Base-by-base conservation (phyloP, 2,888 invertebrate species). In the Scaptomyza parva region DNA sequence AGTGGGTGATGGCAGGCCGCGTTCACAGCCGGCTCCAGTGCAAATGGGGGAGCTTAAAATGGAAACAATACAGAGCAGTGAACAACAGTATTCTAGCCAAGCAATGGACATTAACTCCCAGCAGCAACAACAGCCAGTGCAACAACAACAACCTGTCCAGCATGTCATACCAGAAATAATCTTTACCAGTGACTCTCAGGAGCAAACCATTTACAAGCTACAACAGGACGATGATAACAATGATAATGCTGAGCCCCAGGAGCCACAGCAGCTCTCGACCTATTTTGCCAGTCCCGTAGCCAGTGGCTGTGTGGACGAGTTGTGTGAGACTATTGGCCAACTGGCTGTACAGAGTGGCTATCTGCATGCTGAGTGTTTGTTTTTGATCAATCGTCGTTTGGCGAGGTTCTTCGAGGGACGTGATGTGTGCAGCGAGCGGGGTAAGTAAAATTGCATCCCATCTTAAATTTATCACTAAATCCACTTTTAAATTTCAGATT, bases 251-350 rank as follows among this genome's bases (percentile, higher is more conserved):
- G 64, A 75, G 17, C 53, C 62, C 67, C 60, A 76, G 17, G 77
- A 86, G 45, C 55, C 73, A 0, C 76, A 76, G 2, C 70, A 70
- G 1, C 35, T 80, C 7, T 91, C 91, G 2, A 78, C 80, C 17
- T 91, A 89, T 55, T 84, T 88, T 68, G 89, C 91, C 9, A 85
- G 79, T 7, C 90, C 90, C 8, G 88, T 91, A 14, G 88, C 84
- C 24, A 71, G 66, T 11, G 40, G 69, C 20, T 58, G 70, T 22
- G 89, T 92, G 1, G 88, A 91, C 53, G 83, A 85, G 18, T 67
- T 92, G 14, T 91, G 91, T 59, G 75, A 84, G 33, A 91, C 91
- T 0, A 86, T 92, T 12, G 92, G 92, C 1, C 79, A 87, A 44
- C 39, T 92, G 60, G 84, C 90, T 3, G 83, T 80, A 0, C 78